phyloP scores from a whole-genome alignment of 2,113 vertebrate genomes.

The Gila orcuttii region DNA sequence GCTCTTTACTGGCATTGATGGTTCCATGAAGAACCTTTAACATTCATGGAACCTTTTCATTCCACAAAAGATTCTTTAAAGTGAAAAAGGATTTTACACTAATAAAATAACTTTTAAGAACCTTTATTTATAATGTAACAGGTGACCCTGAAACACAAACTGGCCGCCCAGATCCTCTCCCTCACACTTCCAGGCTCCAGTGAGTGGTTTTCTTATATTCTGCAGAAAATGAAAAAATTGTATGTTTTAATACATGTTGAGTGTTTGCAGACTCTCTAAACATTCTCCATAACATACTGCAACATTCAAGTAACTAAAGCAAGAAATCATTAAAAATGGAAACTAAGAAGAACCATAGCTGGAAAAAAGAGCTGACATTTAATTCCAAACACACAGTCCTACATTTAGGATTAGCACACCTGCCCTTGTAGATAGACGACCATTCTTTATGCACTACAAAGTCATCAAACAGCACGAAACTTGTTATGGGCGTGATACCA shows the following conservation, averaged over 20 bases:
- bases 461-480: background rate
- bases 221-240: background rate
- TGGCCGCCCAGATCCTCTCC: background rate
- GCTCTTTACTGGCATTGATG: too few relatives aligned
- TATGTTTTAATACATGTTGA: too few relatives aligned
- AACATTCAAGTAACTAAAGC: background rate
- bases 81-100: too few relatives aligned
- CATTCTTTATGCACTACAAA: background rate
- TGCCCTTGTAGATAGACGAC: background rate
- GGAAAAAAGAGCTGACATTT: background rate
- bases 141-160: background rate
- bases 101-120: too few relatives aligned
- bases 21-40: too few relatives aligned
- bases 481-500: background rate
- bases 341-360: background rate
- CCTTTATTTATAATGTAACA: background rate
- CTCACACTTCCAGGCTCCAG: background rate
- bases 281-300: background rate
- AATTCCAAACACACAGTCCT: constrained; percentile 18
- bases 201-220: background rate
- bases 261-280: background rate
- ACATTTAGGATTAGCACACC: background rate
- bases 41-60: too few relatives aligned
- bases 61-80: too few relatives aligned
- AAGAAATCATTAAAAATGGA: background rate